Evolutionary conservation across 2,113 vertebrate species (phyloP), one percentile per base, ranked within the genome.

Genomic region (Sprattus sprattus): DNA sequence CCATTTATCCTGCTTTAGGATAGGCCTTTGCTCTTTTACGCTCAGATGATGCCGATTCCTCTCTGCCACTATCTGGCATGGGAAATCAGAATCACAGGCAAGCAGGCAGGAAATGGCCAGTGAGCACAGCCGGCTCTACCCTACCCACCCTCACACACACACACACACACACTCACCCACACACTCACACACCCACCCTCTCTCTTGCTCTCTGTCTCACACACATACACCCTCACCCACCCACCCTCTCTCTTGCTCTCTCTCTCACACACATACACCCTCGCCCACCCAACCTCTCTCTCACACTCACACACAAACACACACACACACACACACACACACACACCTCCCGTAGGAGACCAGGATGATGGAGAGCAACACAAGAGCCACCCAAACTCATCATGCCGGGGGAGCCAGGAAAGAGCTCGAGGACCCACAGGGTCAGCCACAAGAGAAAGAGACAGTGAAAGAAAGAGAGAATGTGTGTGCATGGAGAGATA

Each of bases 1-100:
- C 86, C 81, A 89, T 88, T 84, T 84, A 88, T 88, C 85, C 87
- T 86, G 85, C 75, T 88, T 88, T 86, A 57, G 85, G 80, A 85
- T 57, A 81, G 82, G 85, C 82, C 71, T 88, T 54, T 86, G 85
- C 71, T 84, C 82, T 82, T 49, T 44, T 45, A n/a, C 49, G 25
- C 84, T 81, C 60, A 82, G 85, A 84, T 64, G 82, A 47, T 82
- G 50, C 54, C 82, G 46, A 84, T 88, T 86, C 46, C 82, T 86
- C 78, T 83, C 50, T 49, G 50, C 28, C 46, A 20, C 52, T 84
- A 84, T 87, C 80, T 80, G 32, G 44, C 80, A 49, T 60, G 82
- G 85, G 82, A 71, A 39, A 81, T 82, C 81, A 1, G 18, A 81
- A 82, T 47, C 47, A 25, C 78, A 52, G 45, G 78, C 71, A 32